These are phyloP conservation scores for Papilio demoleus DNA, from an alignment of 2,888 invertebrate genomes.

Conservation along the genomic window DNA sequence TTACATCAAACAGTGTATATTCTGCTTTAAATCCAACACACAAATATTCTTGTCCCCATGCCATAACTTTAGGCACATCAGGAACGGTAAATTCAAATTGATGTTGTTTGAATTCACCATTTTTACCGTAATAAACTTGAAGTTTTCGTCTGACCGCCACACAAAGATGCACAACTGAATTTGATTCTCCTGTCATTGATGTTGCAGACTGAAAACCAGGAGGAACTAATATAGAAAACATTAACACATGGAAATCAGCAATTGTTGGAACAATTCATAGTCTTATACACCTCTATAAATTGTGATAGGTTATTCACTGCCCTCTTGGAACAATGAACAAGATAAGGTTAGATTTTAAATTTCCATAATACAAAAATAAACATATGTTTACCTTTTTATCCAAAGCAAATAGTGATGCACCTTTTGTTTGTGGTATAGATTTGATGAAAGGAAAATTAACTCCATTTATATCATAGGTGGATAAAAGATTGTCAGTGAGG, in stretches of 20 bases:
- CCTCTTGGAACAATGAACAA: too few relatives aligned
- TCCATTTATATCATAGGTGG: conserved; percentile 92
- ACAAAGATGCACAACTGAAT: conserved; percentile 91
- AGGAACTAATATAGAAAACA: too few relatives aligned
- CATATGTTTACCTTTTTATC: conserved; percentile 85
- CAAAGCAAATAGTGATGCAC: conserved; percentile 94
- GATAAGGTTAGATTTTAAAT: too few relatives aligned
- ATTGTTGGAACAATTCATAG: too few relatives aligned
- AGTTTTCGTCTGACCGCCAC: conserved; percentile 94
- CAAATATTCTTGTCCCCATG: conserved; percentile 93
- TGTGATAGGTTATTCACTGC: too few relatives aligned
- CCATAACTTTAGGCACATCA: conserved; percentile 91
- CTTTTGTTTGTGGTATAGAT: conserved; percentile 91
- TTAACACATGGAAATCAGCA: too few relatives aligned
- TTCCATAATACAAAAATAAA: not conserved
- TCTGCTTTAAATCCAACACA: conserved; percentile 94
- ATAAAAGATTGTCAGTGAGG: conserved; percentile 88
- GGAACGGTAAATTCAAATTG: conserved; percentile 89
- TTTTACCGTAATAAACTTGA: conserved; percentile 95
- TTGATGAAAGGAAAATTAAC: conserved; percentile 91
- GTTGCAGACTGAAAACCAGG: conserved; percentile 64
- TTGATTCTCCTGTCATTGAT: conserved; percentile 87
- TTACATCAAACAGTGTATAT: conserved; percentile 90
- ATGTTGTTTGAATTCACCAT: conserved; percentile 89
- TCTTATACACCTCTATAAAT: too few relatives aligned